phyloP scores from a whole-genome alignment of 2,797 vertebrate species.

The Paedocypris micromegethes region DNA sequence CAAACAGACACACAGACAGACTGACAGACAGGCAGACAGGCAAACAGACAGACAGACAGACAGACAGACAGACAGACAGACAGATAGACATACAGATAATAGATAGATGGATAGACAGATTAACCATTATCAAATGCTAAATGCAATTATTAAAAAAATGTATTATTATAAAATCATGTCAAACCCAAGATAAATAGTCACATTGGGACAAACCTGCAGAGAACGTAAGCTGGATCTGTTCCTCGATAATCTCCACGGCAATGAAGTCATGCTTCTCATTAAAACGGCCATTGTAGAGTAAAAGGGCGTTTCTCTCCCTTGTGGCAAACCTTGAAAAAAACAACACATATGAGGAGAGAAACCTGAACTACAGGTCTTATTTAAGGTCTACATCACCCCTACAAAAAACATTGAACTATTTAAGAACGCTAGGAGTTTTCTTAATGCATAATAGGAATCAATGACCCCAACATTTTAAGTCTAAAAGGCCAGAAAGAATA shows the following conservation, averaged over 20 bases:
- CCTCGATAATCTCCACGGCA: conserved; percentile 88
- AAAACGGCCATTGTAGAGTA: conserved; percentile 95
- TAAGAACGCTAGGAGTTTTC: neutral
- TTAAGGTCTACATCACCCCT: conserved; percentile 3
- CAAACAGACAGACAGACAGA: no score
- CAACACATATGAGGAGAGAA: conserved; percentile 16
- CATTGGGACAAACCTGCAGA: conserved; percentile 42
- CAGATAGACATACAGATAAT: no score
- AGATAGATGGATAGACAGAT: no score
- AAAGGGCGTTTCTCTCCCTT: conserved; percentile 80
- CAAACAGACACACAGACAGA: no score
- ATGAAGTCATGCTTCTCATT: conserved; percentile 98
- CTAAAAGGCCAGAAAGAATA: conserved; percentile 31
- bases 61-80: no score
- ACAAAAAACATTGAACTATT: conserved; percentile 8
- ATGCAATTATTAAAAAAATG: no score
- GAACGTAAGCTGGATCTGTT: conserved; percentile 83
- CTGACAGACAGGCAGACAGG: no score
- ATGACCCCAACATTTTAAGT: conserved; percentile 77
- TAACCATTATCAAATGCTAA: no score
- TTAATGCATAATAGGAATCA: neutral
- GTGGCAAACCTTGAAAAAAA: conserved; percentile 84
- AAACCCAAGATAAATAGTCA: neutral
- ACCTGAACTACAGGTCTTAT: conserved; percentile 29
- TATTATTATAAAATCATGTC: no score